phyloP scores from a whole-genome alignment of 2,113 vertebrate species.

The Channa maculata region DNA sequence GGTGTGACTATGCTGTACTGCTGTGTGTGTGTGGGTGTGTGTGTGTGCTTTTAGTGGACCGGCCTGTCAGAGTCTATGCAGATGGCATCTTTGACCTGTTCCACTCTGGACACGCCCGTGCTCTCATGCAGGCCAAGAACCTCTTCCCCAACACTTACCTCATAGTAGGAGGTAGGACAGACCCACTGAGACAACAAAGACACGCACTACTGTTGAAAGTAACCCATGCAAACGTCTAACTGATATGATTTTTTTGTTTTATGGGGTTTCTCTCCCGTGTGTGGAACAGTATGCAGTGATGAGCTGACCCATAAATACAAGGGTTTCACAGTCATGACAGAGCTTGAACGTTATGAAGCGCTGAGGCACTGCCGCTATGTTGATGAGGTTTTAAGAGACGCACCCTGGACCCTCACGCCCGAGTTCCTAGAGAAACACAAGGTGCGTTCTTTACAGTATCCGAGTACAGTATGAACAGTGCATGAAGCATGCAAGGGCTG shows the following conservation, averaged over 20 bases:
- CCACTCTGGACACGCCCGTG: constrained; percentile 96
- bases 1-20: constrained; percentile 48
- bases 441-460: constrained; percentile 77
- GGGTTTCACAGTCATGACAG: constrained; percentile 99
- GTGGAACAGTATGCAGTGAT: constrained; percentile 93
- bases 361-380: constrained; percentile 97
- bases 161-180: constrained; percentile 95
- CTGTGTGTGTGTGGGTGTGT: constrained; percentile 52
- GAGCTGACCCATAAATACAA: constrained; percentile 98
- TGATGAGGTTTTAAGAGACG: constrained; percentile 96
- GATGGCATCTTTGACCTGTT: constrained; percentile 99
- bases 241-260: not conserved
- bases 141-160: constrained; percentile 98
- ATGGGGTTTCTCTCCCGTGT: not conserved
- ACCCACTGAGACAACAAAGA: not conserved
- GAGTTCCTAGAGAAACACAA: constrained; percentile 97
- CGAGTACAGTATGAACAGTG: not conserved
- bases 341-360: constrained; percentile 94
- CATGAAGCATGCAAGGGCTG: not conserved
- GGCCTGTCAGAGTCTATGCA: constrained; percentile 96
- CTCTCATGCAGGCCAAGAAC: constrained; percentile 99
- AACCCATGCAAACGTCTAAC: not conserved
- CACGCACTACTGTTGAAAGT: not conserved
- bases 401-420: constrained; percentile 95
- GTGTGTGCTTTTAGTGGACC: constrained; percentile 86